Percentiles rank a stretch among this genome's conserved stretches.
Conservation (phyloP, 2,888 invertebrate species). For the Drosophila yooni region DNA sequence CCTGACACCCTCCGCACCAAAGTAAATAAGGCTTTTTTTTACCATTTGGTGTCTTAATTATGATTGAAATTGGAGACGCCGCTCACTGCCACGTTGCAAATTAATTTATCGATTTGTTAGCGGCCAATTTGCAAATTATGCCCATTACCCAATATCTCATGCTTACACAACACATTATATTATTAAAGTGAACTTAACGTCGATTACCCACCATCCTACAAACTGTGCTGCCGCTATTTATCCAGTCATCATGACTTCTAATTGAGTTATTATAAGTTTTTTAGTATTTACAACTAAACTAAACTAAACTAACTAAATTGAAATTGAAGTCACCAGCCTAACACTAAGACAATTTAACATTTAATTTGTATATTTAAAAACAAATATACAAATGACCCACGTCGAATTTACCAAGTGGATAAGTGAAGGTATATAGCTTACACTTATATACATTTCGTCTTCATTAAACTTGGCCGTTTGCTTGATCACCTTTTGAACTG, state of each 20-base stretch:
- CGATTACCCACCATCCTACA: not conserved
- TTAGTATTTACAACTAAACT: not conserved
- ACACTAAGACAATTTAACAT: no score
- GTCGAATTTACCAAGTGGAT: not conserved
- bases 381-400: not conserved
- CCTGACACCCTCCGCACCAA: not conserved
- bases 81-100: constrained; percentile 38
- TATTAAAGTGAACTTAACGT: not conserved
- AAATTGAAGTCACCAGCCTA: not conserved
- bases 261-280: not conserved
- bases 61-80: constrained; percentile 60
- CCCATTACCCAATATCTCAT: constrained; percentile 2
- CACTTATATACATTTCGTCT: not conserved
- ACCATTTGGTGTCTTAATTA: constrained; percentile 71
- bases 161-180: not conserved
- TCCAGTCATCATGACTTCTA: not conserved
- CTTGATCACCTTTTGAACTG: not conserved
- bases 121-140: constrained; percentile 45
- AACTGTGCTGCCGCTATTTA: not conserved
- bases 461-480: not conserved
- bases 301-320: no score
- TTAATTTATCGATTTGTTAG: constrained; percentile 60
- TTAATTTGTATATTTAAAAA: not conserved
- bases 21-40: constrained; percentile 56
- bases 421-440: not conserved